Evolutionary conservation across 23 tunicate genomes (phyloP), one percentile per base, ranked within the genome.

Genomic region (Corella eumyota): DNA sequence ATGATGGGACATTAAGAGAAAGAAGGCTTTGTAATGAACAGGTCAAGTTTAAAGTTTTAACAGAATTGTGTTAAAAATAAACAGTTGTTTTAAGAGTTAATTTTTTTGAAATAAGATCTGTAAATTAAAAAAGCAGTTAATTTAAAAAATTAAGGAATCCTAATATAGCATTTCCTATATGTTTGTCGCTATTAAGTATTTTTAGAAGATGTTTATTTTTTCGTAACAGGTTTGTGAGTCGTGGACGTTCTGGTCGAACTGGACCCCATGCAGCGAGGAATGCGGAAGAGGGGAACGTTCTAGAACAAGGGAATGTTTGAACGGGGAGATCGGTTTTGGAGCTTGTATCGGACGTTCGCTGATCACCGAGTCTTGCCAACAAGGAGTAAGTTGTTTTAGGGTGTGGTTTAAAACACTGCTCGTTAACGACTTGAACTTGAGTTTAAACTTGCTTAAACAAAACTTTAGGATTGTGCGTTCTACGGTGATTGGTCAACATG

Each of bases 211-310:
- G n/a, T n/a, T n/a, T n/a, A n/a, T n/a, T n/a, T 35, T 13, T 66
- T 24, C 23, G 34, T 32, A 32, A 6, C 21, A 76, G 83, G 47
- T 29, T 17, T 87, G 96, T 53, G 74, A 69, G 24, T 59, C 46
- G 67, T 87, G 87, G 76, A 30, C 71, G 31, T 47, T 59, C 44
- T 87, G 96, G 96, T 31, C 64, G 2, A 59, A 67, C 3, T 87
- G 96, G 96, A 28, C 87, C 21, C 45, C 34, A n/a, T 87, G 96
- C 65, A 72, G 70, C 36, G 63, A 66, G 32, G 61, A 61, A 1
- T 87, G 96, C 50, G 96, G 87, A 35, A 58, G 70, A 29, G 96
- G 96, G 26, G 46, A 68, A 11, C 31, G 68, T 38, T 76, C 76
- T 26, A 65, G 87, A 27, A 32, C 52, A 2, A 34, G 96, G 29